phyloP scores from a whole-genome alignment of 2,888 invertebrate genomes.

The Pinctada fucata region DNA sequence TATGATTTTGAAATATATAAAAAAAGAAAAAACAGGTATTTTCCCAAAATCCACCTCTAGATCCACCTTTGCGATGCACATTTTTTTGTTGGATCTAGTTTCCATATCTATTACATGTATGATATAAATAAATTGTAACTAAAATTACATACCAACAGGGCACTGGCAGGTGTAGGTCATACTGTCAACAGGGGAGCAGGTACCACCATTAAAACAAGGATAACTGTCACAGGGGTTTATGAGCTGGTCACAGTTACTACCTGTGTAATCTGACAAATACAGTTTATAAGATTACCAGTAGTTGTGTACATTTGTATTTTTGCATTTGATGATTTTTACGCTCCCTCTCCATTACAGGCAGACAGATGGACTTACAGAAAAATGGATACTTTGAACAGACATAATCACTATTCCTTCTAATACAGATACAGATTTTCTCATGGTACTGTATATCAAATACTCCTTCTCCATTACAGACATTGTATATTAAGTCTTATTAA shows the following conservation, averaged over 20 bases:
- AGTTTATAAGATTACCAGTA: neutral
- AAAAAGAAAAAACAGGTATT: too few species aligned
- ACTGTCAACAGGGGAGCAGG: conserved; percentile 28
- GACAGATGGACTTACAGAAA: too few species aligned
- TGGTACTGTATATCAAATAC: neutral
- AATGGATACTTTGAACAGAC: too few species aligned
- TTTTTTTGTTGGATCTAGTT: too few species aligned
- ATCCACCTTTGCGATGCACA: too few species aligned
- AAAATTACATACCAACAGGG: conserved; percentile 32
- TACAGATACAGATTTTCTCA: conserved; percentile 1
- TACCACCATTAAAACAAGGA: conserved; percentile 48
- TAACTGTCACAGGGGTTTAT: conserved; percentile 43
- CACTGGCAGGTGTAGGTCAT: conserved; percentile 45
- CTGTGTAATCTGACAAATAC: conserved; percentile 45
- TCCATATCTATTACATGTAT: too few species aligned
- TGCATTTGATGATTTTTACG: neutral
- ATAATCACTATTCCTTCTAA: neutral
- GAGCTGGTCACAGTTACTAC: conserved; percentile 39
- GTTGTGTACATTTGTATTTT: neutral
- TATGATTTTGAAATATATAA: too few species aligned
- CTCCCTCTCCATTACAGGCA: neutral
- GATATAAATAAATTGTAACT: too few species aligned
- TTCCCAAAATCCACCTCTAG: too few species aligned
- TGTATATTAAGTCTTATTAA: too few species aligned
- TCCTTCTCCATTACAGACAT: neutral